Evolutionary conservation across 2,888 invertebrate genomes (phyloP).

Genomic region (Halictus quadricinctus): DNA sequence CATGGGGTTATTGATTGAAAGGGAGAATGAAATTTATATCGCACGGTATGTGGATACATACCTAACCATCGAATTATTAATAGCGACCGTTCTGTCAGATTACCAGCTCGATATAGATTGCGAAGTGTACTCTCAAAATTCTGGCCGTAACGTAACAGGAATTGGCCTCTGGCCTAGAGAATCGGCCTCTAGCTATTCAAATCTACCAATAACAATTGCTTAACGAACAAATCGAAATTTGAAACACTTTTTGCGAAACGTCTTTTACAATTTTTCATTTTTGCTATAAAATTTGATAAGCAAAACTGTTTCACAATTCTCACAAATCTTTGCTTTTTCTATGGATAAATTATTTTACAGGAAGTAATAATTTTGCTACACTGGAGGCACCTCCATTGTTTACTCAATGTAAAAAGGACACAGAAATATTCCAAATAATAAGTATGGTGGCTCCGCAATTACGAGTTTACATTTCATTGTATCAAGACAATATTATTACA

Average conservation of each 20-base stretch:
- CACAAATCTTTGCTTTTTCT: too few species aligned
- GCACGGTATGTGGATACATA: neutral
- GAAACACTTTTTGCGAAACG: neutral
- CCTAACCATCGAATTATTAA: neutral
- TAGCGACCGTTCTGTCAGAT: neutral
- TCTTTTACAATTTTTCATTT: neutral
- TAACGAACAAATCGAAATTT: neutral
- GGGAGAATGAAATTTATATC: slow-evolving; percentile 11
- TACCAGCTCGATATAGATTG: slow-evolving; percentile 1
- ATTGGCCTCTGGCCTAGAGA: neutral
- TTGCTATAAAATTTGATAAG: too few species aligned
- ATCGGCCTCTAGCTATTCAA: neutral
- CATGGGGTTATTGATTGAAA: slow-evolving; percentile 29
- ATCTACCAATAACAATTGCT: neutral
- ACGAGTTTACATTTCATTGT: too few species aligned
- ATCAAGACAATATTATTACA: too few species aligned
- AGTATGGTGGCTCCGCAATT: too few species aligned
- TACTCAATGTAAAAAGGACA: too few species aligned
- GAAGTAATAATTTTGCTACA: too few species aligned
- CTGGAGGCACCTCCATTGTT: too few species aligned
- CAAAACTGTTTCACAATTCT: too few species aligned
- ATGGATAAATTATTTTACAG: too few species aligned
- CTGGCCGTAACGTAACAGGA: neutral
- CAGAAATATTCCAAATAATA: too few species aligned
- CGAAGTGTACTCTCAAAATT: neutral